phyloP scores from a whole-genome alignment of 2,113 vertebrate genomes.

The Uria aalge region DNA sequence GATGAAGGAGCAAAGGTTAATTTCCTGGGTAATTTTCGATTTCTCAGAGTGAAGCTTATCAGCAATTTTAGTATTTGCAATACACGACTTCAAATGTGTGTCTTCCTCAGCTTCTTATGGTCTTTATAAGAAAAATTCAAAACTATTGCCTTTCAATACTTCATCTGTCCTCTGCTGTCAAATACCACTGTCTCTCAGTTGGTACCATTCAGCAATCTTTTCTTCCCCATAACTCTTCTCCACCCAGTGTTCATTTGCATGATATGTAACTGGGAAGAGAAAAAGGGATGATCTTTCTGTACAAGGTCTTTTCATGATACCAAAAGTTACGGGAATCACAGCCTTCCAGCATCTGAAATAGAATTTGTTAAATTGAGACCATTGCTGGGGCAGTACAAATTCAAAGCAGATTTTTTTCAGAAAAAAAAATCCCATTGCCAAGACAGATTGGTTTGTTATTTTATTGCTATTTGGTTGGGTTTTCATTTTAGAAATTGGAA shows the following conservation, averaged over 20 bases:
- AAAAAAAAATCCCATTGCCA: not conserved
- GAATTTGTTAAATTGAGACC: not conserved
- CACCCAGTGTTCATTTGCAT: not conserved
- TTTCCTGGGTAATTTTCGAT: not conserved
- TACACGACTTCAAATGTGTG: not conserved
- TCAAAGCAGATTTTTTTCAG: conserved; percentile 1
- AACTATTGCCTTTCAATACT: not conserved
- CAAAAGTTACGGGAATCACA: not conserved
- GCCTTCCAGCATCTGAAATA: not conserved
- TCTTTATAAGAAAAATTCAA: not conserved
- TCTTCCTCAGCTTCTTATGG: not conserved
- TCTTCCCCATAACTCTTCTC: not conserved
- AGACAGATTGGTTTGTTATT: not conserved
- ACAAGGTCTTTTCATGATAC: not conserved
- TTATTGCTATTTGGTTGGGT: not conserved
- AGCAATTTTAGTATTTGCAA: not conserved
- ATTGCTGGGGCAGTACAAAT: not conserved
- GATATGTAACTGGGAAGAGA: not conserved
- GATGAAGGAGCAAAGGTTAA: not conserved
- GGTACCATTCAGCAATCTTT: not conserved
- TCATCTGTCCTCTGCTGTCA: not conserved
- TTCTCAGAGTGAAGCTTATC: not conserved
- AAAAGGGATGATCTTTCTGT: not conserved
- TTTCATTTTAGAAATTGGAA: not conserved
- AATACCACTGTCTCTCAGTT: not conserved